phyloP scores from a whole-genome alignment of 2,113 vertebrate species.

The Rhinolophus ferrumequinum region DNA sequence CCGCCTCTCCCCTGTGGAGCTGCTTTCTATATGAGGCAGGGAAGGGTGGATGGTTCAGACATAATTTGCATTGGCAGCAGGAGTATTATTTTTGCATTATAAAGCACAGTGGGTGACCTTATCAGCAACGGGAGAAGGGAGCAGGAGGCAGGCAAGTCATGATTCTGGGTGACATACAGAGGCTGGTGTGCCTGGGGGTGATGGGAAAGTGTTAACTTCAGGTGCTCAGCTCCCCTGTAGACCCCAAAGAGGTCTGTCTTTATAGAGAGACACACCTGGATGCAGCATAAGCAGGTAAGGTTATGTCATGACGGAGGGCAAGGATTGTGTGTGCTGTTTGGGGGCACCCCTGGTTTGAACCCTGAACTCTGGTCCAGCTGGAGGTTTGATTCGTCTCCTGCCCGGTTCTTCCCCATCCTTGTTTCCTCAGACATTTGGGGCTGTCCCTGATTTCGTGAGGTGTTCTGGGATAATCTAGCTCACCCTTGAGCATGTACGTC shows the following conservation, averaged over 20 bases:
- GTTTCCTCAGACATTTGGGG: background rate
- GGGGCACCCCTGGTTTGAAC: background rate
- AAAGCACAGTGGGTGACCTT: conserved; percentile 63
- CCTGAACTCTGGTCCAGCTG: background rate
- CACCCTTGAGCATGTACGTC: background rate
- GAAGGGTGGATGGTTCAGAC: conserved; percentile 46
- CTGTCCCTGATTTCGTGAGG: background rate
- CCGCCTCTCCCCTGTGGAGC: background rate
- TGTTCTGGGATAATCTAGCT: background rate
- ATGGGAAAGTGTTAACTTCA: background rate
- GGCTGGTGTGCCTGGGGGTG: background rate
- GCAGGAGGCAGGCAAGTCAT: background rate
- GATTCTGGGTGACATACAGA: background rate
- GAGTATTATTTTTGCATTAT: conserved; percentile 76
- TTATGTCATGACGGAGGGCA: background rate
- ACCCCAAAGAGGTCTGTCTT: background rate
- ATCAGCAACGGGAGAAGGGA: conserved; percentile 48
- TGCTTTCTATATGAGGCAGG: conserved; percentile 54
- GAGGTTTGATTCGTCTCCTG: background rate
- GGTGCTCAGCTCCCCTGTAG: background rate
- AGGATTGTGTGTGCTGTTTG: background rate
- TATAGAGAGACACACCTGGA: too few species aligned
- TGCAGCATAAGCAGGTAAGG: too few species aligned
- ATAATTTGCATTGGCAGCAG: conserved; percentile 75
- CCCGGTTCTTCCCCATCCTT: background rate